Percentiles rank a stretch among this genome's conserved stretches.
These are phyloP conservation scores for Actenoides hombroni DNA, from an alignment of 2,113 vertebrate species.

Conservation along the genomic window DNA sequence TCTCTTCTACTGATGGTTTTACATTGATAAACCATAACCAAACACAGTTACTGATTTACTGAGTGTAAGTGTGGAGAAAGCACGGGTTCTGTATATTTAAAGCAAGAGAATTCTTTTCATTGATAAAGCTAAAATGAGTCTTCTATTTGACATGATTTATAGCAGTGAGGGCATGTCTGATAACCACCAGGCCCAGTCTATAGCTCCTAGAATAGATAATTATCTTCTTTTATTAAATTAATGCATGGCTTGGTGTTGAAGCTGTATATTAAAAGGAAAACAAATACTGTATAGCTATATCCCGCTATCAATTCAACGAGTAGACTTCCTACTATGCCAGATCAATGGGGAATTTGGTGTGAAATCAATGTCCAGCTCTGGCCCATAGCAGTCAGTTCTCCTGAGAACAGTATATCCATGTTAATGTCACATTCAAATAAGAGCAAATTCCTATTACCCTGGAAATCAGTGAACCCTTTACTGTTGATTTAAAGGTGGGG, in stretches of 20 bases:
- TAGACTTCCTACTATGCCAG: constrained; percentile 34
- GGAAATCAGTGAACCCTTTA: constrained; percentile 53
- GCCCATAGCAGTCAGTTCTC: constrained; percentile 21
- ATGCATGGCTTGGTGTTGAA: constrained; percentile 52
- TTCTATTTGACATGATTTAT: constrained; percentile 66
- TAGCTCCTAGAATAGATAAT: constrained; percentile 41
- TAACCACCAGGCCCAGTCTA: constrained; percentile 44
- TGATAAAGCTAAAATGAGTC: background rate
- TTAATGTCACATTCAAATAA: constrained; percentile 67
- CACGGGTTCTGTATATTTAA: background rate
- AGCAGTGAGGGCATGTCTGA: constrained; percentile 13
- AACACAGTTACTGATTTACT: background rate
- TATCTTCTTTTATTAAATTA: constrained; percentile 70
- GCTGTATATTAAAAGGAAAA: constrained; percentile 62
- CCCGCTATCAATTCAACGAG: constrained; percentile 36
- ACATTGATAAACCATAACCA: background rate
- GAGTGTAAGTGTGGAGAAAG: background rate
- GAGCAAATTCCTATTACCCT: constrained; percentile 45
- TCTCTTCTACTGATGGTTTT: background rate
- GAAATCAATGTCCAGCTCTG: constrained; percentile 59
- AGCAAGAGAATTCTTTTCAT: background rate
- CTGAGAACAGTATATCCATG: constrained; percentile 60
- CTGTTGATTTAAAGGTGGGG: constrained; percentile 52
- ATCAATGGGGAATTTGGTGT: constrained; percentile 55
- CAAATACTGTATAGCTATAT: constrained; percentile 53